A percentile compares a stretch with the other conserved stretches of the same genome.
Conservation (phyloP, 2,113 vertebrate genomes). For the Pampusana beccarii region DNA sequence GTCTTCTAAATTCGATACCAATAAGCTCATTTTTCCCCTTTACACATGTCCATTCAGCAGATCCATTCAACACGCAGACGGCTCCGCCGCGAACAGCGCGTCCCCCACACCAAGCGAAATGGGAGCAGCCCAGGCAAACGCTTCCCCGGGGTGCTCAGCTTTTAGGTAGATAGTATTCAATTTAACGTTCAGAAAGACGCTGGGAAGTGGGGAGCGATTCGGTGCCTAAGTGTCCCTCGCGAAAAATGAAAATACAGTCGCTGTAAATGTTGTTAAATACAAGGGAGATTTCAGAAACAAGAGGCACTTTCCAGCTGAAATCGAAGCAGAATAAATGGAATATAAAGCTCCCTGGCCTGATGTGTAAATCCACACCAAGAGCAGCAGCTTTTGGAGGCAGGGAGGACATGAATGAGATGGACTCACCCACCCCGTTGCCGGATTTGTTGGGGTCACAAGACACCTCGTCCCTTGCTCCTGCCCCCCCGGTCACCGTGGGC, state of each 20-base stretch:
- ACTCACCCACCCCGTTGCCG: rapidly evolving
- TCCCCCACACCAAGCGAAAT: background rate
- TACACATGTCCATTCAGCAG: background rate
- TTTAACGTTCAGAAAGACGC: background rate
- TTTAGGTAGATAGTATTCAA: background rate
- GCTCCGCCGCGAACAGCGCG: rapidly evolving
- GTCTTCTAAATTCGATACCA: conserved; percentile 9
- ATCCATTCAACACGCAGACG: background rate
- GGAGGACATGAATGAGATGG: background rate
- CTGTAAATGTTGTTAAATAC: background rate
- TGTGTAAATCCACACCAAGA: background rate
- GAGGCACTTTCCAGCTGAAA: background rate
- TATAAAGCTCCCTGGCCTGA: background rate
- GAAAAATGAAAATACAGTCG: background rate
- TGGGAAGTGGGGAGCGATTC: background rate
- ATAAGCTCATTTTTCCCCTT: conserved; percentile 13
- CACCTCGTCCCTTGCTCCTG: background rate
- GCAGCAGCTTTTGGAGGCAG: background rate
- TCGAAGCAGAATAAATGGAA: background rate
- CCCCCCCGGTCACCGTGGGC: rapidly evolving
- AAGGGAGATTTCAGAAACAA: background rate
- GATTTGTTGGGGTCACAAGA: background rate
- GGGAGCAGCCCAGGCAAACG: background rate
- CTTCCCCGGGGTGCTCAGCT: background rate
- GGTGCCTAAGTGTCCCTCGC: background rate